These are phyloP conservation scores for Pogonomyrmex barbatus DNA, from an alignment of 1,140 invertebrate species.

Conservation along the genomic window DNA sequence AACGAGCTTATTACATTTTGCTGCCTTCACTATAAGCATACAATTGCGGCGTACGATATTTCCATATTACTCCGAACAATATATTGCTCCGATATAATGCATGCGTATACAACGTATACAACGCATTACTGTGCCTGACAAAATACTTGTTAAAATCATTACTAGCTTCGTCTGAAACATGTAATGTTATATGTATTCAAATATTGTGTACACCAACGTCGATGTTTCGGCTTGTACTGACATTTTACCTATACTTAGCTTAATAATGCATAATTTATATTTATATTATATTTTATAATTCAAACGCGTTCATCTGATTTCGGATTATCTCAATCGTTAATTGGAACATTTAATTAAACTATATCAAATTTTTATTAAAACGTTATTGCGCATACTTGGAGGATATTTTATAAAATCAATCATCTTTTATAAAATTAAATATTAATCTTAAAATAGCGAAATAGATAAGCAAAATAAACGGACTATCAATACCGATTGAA, in stretches of 20 bases:
- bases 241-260: constrained; percentile 31
- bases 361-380: neutral
- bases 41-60: constrained; percentile 48
- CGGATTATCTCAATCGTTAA: neutral
- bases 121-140: constrained; percentile 15
- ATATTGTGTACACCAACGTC: neutral
- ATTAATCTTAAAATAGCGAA: neutral
- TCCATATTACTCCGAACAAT: constrained; percentile 40
- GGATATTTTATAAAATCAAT: neutral
- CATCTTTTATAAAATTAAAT: constrained; percentile 13
- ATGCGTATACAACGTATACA: neutral
- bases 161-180: constrained; percentile 31
- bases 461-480: neutral
- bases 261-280: neutral
- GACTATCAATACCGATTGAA: neutral
- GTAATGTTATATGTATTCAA: constrained; percentile 1
- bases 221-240: constrained; percentile 18
- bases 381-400: neutral
- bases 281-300: neutral
- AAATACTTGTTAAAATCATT: constrained; percentile 42
- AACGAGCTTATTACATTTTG: constrained; percentile 57
- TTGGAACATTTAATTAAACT: constrained; percentile 43
- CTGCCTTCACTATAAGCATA: constrained; percentile 10
- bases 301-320: constrained; percentile 14
- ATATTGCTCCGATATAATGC: constrained; percentile 13